These are phyloP conservation scores for Cyanoramphus novaezelandiae DNA, from an alignment of 2,113 vertebrate species.

Conservation along the genomic window DNA sequence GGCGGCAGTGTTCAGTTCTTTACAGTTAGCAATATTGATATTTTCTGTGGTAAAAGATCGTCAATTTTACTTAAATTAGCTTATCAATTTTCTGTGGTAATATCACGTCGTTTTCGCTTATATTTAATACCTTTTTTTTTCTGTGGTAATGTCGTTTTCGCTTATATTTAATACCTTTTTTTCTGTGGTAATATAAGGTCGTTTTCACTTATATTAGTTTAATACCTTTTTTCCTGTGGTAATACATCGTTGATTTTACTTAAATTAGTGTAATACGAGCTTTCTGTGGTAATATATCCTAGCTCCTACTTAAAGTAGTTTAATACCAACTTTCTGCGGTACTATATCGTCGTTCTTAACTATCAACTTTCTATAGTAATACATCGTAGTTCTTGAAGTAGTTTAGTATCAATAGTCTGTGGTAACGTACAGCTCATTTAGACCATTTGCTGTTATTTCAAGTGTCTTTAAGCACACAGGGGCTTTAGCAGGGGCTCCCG, in stretches of 20 bases:
- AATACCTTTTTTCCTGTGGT: no score
- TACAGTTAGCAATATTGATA: fast-evolving
- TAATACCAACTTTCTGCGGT: background rate
- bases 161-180: no score
- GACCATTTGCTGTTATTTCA: background rate
- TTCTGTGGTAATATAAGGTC: no score
- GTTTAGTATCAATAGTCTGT: background rate
- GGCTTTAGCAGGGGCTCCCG: no score
- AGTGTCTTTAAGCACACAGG: background rate
- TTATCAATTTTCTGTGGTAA: background rate
- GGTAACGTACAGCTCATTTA: background rate
- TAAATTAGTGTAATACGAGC: background rate
- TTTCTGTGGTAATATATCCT: background rate
- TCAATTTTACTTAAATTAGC: background rate
- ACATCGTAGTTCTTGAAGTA: background rate
- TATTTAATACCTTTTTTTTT: no score
- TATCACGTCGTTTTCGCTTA: no score
- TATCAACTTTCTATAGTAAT: background rate
- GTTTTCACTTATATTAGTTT: no score
- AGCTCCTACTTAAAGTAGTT: background rate
- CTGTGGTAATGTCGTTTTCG: no score
- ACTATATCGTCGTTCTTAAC: background rate
- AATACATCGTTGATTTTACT: background rate
- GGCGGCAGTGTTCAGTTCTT: background rate
- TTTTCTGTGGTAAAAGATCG: background rate